Evolutionary conservation across 2,113 vertebrate species (phyloP).

Genomic region (Lasiurus cinereus): DNA sequence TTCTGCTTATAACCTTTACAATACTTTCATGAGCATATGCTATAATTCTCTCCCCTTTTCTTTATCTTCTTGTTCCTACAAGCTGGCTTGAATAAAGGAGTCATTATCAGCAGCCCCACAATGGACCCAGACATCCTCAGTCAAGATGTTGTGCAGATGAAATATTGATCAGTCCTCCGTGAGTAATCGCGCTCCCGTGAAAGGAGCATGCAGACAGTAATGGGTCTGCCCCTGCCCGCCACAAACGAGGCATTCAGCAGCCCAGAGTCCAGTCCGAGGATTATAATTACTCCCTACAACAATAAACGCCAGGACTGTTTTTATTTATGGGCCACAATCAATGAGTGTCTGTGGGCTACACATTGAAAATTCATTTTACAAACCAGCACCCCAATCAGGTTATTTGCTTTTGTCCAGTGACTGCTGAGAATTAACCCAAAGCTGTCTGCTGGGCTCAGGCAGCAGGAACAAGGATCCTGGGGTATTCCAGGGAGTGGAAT

Average conservation of each 20-base stretch:
- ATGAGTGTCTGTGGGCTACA: conserved; percentile 85
- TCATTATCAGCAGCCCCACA: conserved; percentile 95
- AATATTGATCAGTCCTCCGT: conserved; percentile 96
- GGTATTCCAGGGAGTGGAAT: not conserved
- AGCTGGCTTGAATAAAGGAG: conserved; percentile 95
- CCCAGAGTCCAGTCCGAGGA: conserved; percentile 91
- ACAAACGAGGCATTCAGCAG: conserved; percentile 92
- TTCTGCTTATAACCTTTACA: conserved; percentile 91
- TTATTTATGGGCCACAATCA: conserved; percentile 91
- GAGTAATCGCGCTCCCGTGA: conserved; percentile 94
- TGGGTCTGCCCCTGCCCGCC: conserved; percentile 92
- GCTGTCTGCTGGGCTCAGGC: not conserved
- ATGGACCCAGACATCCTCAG: conserved; percentile 95
- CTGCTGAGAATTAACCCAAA: conserved; percentile 79
- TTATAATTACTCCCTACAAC: conserved; percentile 92
- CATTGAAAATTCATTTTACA: conserved; percentile 85
- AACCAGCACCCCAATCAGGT: conserved; percentile 77
- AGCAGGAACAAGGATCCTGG: not conserved
- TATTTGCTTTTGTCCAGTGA: conserved; percentile 74
- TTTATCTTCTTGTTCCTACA: conserved; percentile 98
- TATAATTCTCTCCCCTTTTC: conserved; percentile 93
- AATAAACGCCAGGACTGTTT: conserved; percentile 93
- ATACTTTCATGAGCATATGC: conserved; percentile 91
- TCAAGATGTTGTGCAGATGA: conserved; percentile 96
- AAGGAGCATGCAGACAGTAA: conserved; percentile 91